Evolutionary conservation across 2,888 invertebrate species (phyloP), one percentile per base, ranked within the genome.

Genomic region (Pardosa pseudoannulata): DNA sequence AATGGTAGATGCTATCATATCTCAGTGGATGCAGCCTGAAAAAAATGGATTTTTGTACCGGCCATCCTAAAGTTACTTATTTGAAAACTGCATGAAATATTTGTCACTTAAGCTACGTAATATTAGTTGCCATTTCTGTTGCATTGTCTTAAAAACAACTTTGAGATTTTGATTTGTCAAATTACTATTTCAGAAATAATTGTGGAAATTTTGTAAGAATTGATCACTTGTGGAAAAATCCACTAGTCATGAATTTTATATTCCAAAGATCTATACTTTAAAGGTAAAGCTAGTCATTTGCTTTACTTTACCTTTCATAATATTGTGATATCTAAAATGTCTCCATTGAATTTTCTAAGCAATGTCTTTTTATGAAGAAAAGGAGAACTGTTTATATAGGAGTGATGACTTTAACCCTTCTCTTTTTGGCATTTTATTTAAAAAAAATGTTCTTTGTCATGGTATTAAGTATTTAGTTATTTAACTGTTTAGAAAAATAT

Each of bases 21-120:
- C 94, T 23, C 96, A 97, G 90, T 94, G 97, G 89, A 93, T 97
- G 74, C 94, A 97, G 91, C 98, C 98, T 0, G 92, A 94, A 89
- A 85, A 79, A 72, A 88, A 89, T 86, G 67, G 56, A 11, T 73
- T 88, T 28, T 31, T 74, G 28, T 29, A 73, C n/a, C 65, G 87
- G 2, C 76, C 76, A 56, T 56, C 56, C 7, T 56, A 56, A 36
- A 7, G 36, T 36, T 36, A 36, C 9, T 36, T 36, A 36, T 36
- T 36, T 5, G 6, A 9, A 9, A 36, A 9, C 36, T 7, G 36
- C 36, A 36, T 7, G 9, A 7, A 36, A 36, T 36, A 36, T 7
- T 9, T 36, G 5, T 7, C 9, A 36, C 9, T 7, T 7, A 5
- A 36, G 5, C 36, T 36, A n/a, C n/a, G n/a, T n/a, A n/a, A n/a